phyloP scores from a whole-genome alignment of 2,888 invertebrate genomes.

The Drosophila diplacantha region DNA sequence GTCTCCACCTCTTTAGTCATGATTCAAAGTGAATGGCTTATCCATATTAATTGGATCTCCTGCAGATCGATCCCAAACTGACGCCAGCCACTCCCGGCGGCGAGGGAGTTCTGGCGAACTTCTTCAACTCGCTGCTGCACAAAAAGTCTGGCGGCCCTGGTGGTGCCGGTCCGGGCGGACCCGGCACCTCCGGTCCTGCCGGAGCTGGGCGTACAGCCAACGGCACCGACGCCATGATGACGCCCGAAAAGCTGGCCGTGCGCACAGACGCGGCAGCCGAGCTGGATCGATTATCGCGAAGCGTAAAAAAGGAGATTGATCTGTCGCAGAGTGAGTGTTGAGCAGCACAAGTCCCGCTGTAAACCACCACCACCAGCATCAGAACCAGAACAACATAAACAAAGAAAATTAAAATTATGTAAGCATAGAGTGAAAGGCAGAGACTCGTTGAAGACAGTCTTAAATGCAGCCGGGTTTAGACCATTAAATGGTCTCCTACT shows the following conservation, averaged over 20 bases:
- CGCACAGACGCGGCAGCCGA: slow-evolving; percentile 95
- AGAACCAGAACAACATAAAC: slow-evolving; percentile 29
- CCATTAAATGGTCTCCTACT: slow-evolving; percentile 27
- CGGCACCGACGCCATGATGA: slow-evolving; percentile 74
- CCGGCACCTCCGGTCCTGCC: slow-evolving; percentile 73
- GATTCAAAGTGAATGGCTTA: not conserved
- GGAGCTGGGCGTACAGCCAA: slow-evolving; percentile 75
- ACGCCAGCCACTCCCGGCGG: slow-evolving; percentile 87
- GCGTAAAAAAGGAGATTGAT: slow-evolving; percentile 78
- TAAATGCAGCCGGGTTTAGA: slow-evolving; percentile 4
- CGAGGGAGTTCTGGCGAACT: slow-evolving; percentile 97
- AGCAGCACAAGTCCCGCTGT: slow-evolving; percentile 16
- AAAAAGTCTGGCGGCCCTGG: slow-evolving; percentile 91
- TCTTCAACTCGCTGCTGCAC: slow-evolving; percentile 97
- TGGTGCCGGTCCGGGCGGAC: slow-evolving; percentile 41
- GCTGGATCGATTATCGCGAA: slow-evolving; percentile 90
- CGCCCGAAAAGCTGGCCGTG: slow-evolving; percentile 85
- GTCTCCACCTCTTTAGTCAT: not conserved
- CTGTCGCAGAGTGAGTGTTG: slow-evolving; percentile 78
- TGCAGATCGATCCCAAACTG: slow-evolving; percentile 87
- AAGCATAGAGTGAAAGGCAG: slow-evolving; percentile 27
- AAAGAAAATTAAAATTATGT: slow-evolving; percentile 2
- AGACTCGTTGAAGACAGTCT: slow-evolving; percentile 17
- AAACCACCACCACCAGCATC: slow-evolving; percentile 4
- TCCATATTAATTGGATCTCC: not conserved